Conservation (phyloP, 2,888 invertebrate species). For the Xylophagus ater region DNA sequence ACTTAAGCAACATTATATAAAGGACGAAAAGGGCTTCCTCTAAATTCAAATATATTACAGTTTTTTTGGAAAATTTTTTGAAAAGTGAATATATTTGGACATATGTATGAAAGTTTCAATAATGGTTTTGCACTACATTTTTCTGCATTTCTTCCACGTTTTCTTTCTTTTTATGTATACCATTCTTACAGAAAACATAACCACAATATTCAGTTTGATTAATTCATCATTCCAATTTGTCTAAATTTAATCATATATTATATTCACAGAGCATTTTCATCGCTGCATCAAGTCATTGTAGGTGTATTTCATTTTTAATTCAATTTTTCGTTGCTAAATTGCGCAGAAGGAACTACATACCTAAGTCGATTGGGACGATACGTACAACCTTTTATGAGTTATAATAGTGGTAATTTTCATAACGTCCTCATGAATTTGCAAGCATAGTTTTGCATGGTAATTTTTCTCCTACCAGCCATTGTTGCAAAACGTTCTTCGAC, state of each 20-base stretch:
- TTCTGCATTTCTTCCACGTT: too few relatives aligned
- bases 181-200: conserved; percentile 24
- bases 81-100: too few relatives aligned
- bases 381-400: conserved; percentile 29
- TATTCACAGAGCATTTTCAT: conserved; percentile 21
- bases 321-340: conserved; percentile 26
- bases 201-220: conserved; percentile 25
- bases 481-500: conserved; percentile 21
- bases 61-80: too few relatives aligned
- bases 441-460: conserved; percentile 27
- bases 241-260: conserved; percentile 22
- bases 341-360: conserved; percentile 28
- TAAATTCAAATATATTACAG: too few relatives aligned
- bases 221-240: conserved; percentile 25
- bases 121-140: too few relatives aligned
- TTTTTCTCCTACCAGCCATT: conserved; percentile 20
- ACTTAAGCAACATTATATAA: too few relatives aligned
- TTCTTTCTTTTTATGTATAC: too few relatives aligned
- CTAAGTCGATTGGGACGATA: conserved; percentile 26
- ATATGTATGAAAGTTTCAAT: too few relatives aligned
- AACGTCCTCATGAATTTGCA: conserved; percentile 25
- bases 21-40: too few relatives aligned
- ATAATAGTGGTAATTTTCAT: conserved; percentile 26
- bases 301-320: too few relatives aligned
- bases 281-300: too few relatives aligned